phyloP scores from a whole-genome alignment of 1,140 invertebrate species.

The Drosophila orosa region DNA sequence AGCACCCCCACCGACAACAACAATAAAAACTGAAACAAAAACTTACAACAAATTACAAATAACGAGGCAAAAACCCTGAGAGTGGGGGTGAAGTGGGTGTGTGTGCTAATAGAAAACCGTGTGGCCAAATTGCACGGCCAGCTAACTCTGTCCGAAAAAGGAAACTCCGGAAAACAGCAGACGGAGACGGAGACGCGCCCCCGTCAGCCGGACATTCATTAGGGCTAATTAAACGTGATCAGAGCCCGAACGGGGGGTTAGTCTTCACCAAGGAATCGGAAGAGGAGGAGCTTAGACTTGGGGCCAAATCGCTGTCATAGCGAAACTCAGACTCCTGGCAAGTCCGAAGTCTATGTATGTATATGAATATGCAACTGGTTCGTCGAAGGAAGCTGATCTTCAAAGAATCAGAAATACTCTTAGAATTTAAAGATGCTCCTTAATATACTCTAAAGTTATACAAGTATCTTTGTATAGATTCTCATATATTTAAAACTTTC shows the following conservation, averaged over 20 bases:
- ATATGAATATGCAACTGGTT: constrained; percentile 7
- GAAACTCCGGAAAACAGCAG: constrained; percentile 30
- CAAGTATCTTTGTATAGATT: too few relatives aligned
- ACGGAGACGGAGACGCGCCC: constrained; percentile 15
- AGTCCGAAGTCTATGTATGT: neutral
- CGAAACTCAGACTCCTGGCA: too few relatives aligned
- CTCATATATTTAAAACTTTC: neutral
- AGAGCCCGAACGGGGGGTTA: constrained; percentile 16
- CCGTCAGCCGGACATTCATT: constrained; percentile 71
- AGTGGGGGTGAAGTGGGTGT: neutral
- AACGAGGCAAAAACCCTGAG: constrained; percentile 62
- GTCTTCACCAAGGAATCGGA: neutral
- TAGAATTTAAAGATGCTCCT: neutral
- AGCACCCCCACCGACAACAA: constrained; percentile 51
- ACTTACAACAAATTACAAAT: constrained; percentile 81
- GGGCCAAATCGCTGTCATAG: constrained; percentile 6
- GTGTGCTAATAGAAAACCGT: constrained; percentile 68
- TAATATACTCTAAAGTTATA: too few relatives aligned
- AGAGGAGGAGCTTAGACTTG: constrained; percentile 5
- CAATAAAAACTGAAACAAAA: constrained; percentile 79
- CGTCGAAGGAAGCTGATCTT: neutral
- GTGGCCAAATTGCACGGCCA: constrained; percentile 60
- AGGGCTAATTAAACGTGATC: constrained; percentile 79
- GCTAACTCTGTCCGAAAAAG: constrained; percentile 16
- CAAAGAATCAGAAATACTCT: too few relatives aligned